Evolutionary conservation across 1,140 invertebrate species (phyloP).

Genomic region (Drosophila mojavensis): DNA sequence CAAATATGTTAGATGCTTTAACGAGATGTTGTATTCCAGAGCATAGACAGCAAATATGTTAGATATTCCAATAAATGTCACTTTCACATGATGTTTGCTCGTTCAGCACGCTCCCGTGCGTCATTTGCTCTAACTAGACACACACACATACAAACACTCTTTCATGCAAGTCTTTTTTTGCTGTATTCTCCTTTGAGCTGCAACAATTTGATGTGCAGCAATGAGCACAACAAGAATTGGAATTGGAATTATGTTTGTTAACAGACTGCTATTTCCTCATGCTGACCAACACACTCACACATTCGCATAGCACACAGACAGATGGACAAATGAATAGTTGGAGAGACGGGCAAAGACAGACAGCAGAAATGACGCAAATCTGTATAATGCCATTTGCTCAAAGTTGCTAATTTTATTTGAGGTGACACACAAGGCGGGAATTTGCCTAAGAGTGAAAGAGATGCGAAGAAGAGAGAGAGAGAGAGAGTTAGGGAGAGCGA

Average conservation of each 20-base stretch:
- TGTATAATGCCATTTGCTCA: conserved; percentile 71
- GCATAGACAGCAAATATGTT: background rate
- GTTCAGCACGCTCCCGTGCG: conserved; percentile 10
- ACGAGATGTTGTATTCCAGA: background rate
- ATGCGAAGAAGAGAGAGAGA: background rate
- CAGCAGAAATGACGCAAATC: conserved; percentile 77
- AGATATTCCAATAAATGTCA: conserved; percentile 2
- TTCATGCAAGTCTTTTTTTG: background rate
- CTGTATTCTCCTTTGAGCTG: conserved; percentile 34
- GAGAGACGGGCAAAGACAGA: conserved; percentile 5
- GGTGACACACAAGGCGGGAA: conserved; percentile 80
- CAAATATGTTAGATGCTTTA: background rate
- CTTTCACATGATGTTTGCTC: background rate
- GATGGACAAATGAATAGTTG: background rate
- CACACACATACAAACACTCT: background rate
- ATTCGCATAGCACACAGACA: background rate
- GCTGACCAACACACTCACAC: conserved; percentile 21
- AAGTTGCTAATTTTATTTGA: conserved; percentile 81
- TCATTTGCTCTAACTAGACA: conserved; percentile 15
- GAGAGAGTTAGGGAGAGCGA: conserved; percentile 13
- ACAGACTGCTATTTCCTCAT: conserved; percentile 27
- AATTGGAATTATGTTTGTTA: conserved; percentile 45
- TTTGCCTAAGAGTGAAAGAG: conserved; percentile 25
- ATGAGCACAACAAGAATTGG: conserved; percentile 18
- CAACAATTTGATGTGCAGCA: conserved; percentile 32